Percentiles rank a stretch among this genome's conserved stretches.
phyloP scores from a whole-genome alignment of 2,113 vertebrate species.

The Pimephales promelas region DNA sequence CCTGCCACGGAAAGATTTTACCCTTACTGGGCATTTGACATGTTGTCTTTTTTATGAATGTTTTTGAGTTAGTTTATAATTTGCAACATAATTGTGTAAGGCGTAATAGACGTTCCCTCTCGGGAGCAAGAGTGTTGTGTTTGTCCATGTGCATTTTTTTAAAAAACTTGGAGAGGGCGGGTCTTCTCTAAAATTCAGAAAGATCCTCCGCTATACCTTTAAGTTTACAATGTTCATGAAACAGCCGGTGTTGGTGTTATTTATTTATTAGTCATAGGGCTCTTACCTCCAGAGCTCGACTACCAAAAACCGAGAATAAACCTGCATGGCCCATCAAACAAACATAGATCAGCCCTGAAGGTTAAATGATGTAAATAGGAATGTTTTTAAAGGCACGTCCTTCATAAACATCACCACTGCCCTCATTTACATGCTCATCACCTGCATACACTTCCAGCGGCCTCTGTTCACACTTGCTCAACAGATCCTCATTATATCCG shows the following conservation, averaged over 20 bases:
- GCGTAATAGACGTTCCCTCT: too few relatives aligned
- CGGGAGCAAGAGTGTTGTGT: too few relatives aligned
- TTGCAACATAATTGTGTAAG: too few relatives aligned
- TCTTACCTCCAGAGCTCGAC: neutral
- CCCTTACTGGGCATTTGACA: too few relatives aligned
- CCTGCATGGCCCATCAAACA: too few relatives aligned
- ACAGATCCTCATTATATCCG: conserved; percentile 20
- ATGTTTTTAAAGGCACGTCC: conserved; percentile 12
- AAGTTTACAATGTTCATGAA: neutral
- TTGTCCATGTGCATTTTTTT: too few relatives aligned
- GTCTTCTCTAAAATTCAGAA: too few relatives aligned
- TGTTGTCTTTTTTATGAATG: too few relatives aligned
- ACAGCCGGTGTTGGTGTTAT: neutral
- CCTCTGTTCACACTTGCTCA: conserved; percentile 18
- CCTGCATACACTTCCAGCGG: neutral
- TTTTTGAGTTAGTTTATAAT: too few relatives aligned
- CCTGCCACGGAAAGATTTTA: too few relatives aligned
- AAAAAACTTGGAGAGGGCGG: too few relatives aligned
- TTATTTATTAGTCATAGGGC: neutral
- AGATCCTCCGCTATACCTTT: too few relatives aligned
- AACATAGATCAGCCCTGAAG: neutral
- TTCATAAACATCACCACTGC: neutral
- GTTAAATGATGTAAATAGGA: neutral
- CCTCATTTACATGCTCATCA: conserved; percentile 37
- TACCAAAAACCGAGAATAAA: neutral